Evolutionary conservation across 2,797 vertebrate genomes (phyloP), one percentile per base, ranked within the genome.

Genomic region (Apogon hyalosoma): DNA sequence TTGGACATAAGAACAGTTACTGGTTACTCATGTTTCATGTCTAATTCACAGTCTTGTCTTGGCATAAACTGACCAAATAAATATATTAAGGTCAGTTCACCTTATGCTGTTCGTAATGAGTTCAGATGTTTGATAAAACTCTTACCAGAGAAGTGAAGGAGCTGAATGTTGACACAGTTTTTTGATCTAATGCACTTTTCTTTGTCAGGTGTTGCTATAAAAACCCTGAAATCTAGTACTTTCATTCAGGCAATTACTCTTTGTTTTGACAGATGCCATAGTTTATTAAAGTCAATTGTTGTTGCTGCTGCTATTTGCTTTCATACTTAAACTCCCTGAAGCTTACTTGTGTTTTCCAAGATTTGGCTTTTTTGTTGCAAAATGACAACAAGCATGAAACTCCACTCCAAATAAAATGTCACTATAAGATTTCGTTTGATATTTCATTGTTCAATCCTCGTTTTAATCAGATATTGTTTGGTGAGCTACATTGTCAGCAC

Each of bases 401-500:
- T 51, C 7, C n/a, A 45, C 38, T 56, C 8, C 18, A 52, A 53
- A 16, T 39, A 7, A 15, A 14, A 11, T 31, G n/a, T 40, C 11
- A 52, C 15, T 12, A 4, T n/a, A 28, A 48, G 2, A 21, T 46
- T 57, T 7, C 28, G 31, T 38, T 28, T 28, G 24, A 28, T 6
- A 28, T 28, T 28, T 28, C 24, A 28, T 28, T 28, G 1, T 28
- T 28, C 5, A 28, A 28, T 28, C 24, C 6, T 28, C 24, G 5
- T 28, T 28, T 28, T 28, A 28, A 28, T 6, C 24, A 28, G 24
- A 28, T 28, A 3, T 3, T 28, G 4, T 6, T 28, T 6, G 13
- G 33, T 15, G 43, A 55, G 48, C 52, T 63, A 24, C 21, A 19
- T 41, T 55, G 18, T 57, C n/a, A 56, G 64, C 15, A 52, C 45